phyloP scores from a whole-genome alignment of 37 sponge, comb jelly and placozoan species.

The Chondrilla cf. caribensis region DNA sequence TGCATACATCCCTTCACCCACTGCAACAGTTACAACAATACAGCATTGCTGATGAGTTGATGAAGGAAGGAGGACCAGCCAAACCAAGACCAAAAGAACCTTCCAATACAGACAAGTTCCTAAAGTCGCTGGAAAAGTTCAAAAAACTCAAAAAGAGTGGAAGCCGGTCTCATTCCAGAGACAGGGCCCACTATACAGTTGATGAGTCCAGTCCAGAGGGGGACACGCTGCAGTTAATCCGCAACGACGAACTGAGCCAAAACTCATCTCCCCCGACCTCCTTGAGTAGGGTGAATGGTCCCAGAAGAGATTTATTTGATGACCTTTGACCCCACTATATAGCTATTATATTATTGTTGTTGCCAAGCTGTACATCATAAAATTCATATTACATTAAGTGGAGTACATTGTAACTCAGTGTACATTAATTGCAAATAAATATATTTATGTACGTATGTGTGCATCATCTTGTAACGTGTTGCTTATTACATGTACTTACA shows the following conservation, averaged over 20 bases:
- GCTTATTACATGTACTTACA: too few species aligned
- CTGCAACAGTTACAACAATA: not conserved
- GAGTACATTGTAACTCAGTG: too few species aligned
- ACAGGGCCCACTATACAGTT: too few species aligned
- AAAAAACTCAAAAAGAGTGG: not conserved
- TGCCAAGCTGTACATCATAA: too few species aligned
- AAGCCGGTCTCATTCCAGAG: too few species aligned
- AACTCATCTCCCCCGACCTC: not conserved
- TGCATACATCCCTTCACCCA: not conserved
- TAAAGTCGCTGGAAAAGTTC: not conserved
- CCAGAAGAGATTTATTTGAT: not conserved
- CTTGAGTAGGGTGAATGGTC: not conserved
- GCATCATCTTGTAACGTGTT: too few species aligned
- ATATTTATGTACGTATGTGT: too few species aligned
- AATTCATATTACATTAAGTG: too few species aligned
- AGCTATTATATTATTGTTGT: too few species aligned
- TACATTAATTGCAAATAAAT: too few species aligned
- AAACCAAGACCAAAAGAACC: not conserved
- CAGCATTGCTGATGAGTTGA: slow-evolving; percentile 1
- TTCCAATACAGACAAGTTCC: slow-evolving; percentile 1
- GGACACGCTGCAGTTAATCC: not conserved
- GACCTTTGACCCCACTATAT: not conserved
- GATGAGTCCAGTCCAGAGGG: not conserved
- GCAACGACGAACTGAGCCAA: not conserved
- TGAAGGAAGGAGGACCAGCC: slow-evolving; percentile 6